Evolutionary conservation across 2,888 invertebrate species (phyloP).

Genomic region (Laothoe populi): DNA sequence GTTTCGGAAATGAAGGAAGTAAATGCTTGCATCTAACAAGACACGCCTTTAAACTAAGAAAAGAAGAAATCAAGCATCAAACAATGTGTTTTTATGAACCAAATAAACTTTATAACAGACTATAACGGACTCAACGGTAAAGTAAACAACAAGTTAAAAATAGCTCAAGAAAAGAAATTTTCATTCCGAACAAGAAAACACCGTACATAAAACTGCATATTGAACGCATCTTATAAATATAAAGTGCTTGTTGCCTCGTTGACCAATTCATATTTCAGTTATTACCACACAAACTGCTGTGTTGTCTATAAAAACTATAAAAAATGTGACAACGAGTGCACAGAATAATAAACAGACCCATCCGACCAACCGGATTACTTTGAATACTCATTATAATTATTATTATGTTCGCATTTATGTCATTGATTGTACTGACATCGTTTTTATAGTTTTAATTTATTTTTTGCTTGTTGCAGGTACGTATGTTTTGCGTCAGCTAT

Average conservation of each 20-base stretch:
- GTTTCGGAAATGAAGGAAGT: slow-evolving; percentile 5
- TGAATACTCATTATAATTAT: slow-evolving; percentile 24
- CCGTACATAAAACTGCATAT: slow-evolving; percentile 22
- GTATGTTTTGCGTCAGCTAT: slow-evolving; percentile 37
- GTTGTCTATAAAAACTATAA: slow-evolving; percentile 22
- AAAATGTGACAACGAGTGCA: slow-evolving; percentile 27
- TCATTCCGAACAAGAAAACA: slow-evolving; percentile 17
- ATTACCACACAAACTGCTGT: slow-evolving; percentile 23
- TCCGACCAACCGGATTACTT: slow-evolving; percentile 25
- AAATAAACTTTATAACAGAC: slow-evolving; percentile 25
- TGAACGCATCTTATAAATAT: slow-evolving; percentile 23
- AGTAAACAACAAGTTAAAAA: slow-evolving; percentile 22
- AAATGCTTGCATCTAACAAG: slow-evolving; percentile 14
- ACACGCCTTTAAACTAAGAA: slow-evolving; percentile 20
- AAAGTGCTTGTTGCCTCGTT: slow-evolving; percentile 14
- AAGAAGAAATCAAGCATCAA: slow-evolving; percentile 19
- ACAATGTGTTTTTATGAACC: slow-evolving; percentile 24
- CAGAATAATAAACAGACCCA: slow-evolving; percentile 20
- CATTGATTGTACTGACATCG: slow-evolving; percentile 22
- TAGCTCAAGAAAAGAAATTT: slow-evolving; percentile 21
- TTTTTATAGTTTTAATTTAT: slow-evolving; percentile 26
- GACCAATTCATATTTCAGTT: slow-evolving; percentile 24
- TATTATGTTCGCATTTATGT: slow-evolving; percentile 24
- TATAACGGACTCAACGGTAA: slow-evolving; percentile 24
- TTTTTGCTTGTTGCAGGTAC: slow-evolving; percentile 49